Evolutionary conservation across 2,113 vertebrate genomes (phyloP), one percentile per base, ranked within the genome.

Genomic region (Clarias gariepinus): DNA sequence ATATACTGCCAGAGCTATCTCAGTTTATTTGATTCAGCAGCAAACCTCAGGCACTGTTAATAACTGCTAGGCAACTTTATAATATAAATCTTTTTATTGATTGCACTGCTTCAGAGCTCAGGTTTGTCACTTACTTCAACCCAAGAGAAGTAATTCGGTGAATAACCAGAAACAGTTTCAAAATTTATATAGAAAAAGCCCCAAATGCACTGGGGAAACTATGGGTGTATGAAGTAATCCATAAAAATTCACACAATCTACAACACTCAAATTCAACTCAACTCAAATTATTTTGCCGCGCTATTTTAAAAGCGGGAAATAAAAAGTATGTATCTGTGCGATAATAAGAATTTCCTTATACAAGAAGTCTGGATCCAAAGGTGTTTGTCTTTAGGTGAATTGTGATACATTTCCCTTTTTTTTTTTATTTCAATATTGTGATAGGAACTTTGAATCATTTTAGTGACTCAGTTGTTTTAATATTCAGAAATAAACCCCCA

Each of bases 1-100:
- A 85, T 89, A 83, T 71, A 71, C 82, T 89, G 76, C 78, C 81
- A 74, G 60, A 87, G 41, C 30, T 85, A 86, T 61, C 41, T 53
- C 78, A 81, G 79, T 84, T 87, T 85, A 78, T 78, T 85, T 58
- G 73, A 71, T 69, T 47, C 36, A 74, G 79, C 19, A 61, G 85
- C 52, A 69, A 71, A 74, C 79, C 28, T 74, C 78, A 4, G 71
- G 52, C 63, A 81, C 47, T 83, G 61, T 53, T 83, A 86, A 86
- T 80, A 68, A 86, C 28, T 57, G 66, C 25, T 58, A 11, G 16
- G 23, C 23, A 66, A 71, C 66, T 86, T 81, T 61, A 71, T 58
- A 71, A 81, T 86, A 73, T 73, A 71, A 68, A 61, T 57, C 55
- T 78, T 78, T 77, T 85, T 78, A 85, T 76, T 66, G 84, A 76